Conservation (phyloP, 2,888 invertebrate species). For the Mesorhabditis spiculigera region DNA sequence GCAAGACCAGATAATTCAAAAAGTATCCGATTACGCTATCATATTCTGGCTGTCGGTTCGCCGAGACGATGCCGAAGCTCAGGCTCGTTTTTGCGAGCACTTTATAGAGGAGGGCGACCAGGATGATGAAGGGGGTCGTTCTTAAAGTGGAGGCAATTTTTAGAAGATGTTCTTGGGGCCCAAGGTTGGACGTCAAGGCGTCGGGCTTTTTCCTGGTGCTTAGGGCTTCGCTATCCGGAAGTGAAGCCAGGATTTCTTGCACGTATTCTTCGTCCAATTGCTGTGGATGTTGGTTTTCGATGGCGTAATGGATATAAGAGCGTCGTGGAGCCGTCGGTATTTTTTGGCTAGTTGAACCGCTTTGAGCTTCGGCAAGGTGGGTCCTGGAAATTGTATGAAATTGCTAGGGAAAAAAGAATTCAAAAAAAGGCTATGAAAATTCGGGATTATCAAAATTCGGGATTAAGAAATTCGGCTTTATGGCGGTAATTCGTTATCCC, state of each 20-base stretch:
- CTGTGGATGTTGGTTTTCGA: background rate
- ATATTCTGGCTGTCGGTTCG: constrained; percentile 25
- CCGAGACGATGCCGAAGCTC: background rate
- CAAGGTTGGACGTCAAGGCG: background rate
- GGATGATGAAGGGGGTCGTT: constrained; percentile 19
- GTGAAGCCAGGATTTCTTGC: background rate
- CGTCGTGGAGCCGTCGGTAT: no score
- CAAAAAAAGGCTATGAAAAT: no score
- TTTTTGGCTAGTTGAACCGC: no score
- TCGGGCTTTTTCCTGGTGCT: background rate
- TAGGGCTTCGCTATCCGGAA: background rate
- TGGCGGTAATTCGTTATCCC: no score
- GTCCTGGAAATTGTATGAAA: no score
- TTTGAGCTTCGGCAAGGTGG: no score
- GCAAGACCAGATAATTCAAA: constrained; percentile 40
- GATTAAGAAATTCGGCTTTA: no score
- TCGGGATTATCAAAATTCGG: no score
- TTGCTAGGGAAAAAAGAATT: no score
- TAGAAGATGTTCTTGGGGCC: background rate
- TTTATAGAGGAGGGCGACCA: constrained; percentile 10
- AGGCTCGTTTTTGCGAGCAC: background rate
- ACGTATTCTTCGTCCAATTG: background rate
- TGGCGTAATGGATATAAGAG: background rate
- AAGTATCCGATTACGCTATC: constrained; percentile 38
- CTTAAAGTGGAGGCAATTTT: background rate